Conservation (phyloP, 2,888 invertebrate genomes). For the Cantharis lateralis region DNA sequence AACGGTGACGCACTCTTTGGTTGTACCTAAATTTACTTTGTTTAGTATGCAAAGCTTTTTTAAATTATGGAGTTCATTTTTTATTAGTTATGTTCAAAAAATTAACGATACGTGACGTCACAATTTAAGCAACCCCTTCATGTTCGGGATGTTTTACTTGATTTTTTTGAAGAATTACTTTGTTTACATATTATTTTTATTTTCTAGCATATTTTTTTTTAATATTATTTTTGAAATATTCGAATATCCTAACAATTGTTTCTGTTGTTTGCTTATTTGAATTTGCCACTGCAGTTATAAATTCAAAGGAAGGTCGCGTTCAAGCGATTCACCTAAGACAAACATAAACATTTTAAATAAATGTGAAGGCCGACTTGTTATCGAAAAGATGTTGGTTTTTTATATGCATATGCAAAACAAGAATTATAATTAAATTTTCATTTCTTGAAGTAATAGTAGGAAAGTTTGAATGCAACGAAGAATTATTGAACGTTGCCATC, state of each 20-base stretch:
- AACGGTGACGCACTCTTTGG: too few relatives aligned
- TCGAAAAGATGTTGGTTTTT: background rate
- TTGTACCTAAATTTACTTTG: too few relatives aligned
- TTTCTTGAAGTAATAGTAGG: background rate
- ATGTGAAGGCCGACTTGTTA: background rate
- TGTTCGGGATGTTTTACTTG: too few relatives aligned
- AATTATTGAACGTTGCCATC: slow-evolving; percentile 12
- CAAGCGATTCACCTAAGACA: background rate
- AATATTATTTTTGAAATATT: background rate
- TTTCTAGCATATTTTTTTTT: background rate
- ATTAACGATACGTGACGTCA: too few relatives aligned
- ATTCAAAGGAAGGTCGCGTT: background rate
- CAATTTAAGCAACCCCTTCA: too few relatives aligned
- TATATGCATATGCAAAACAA: background rate
- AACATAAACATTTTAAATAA: background rate
- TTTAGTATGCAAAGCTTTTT: too few relatives aligned
- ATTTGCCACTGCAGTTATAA: background rate
- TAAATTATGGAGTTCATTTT: too few relatives aligned
- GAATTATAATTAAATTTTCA: background rate
- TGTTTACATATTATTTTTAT: too few relatives aligned
- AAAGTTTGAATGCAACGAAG: background rate
- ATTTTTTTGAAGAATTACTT: too few relatives aligned
- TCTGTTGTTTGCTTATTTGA: background rate
- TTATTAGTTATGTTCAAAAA: too few relatives aligned
- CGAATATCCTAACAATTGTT: too few relatives aligned